These are phyloP conservation scores for Cactoblastis cactorum DNA, from an alignment of 2,888 invertebrate species.

Conservation along the genomic window DNA sequence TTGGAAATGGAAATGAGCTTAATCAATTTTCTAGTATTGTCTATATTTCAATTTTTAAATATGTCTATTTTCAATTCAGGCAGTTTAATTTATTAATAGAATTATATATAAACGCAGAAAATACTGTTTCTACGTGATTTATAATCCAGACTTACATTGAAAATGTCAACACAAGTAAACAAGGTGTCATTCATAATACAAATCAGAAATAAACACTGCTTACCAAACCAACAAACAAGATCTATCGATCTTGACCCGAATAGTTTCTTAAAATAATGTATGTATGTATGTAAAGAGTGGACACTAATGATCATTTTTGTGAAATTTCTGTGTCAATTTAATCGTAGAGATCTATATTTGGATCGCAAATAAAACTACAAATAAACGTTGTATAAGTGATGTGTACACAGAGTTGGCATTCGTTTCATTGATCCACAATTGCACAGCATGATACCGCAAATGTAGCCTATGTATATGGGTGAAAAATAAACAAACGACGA, in stretches of 20 bases:
- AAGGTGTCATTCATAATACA: slow-evolving; percentile 21
- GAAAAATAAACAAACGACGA: slow-evolving; percentile 31
- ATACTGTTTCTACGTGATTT: too few species aligned
- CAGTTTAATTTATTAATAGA: too few species aligned
- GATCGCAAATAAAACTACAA: slow-evolving; percentile 10
- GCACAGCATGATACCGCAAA: slow-evolving; percentile 15
- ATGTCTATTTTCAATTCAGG: too few species aligned
- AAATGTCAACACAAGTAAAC: slow-evolving; percentile 13
- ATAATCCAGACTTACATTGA: background rate
- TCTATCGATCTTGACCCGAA: slow-evolving; percentile 31
- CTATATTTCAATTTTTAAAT: too few species aligned
- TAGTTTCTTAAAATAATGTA: slow-evolving; percentile 23
- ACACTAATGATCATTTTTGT: background rate
- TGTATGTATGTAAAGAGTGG: slow-evolving; percentile 15
- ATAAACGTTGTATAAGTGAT: slow-evolving; percentile 13
- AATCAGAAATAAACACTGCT: slow-evolving; percentile 18
- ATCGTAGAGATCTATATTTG: background rate
- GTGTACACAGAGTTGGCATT: slow-evolving; percentile 15
- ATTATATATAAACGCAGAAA: too few species aligned
- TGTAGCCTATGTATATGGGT: slow-evolving; percentile 31
- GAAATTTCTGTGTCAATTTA: slow-evolving; percentile 1
- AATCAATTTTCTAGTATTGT: background rate
- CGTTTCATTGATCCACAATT: slow-evolving; percentile 14
- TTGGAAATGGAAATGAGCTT: background rate
- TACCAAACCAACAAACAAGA: too few species aligned